Percentiles rank a stretch among this genome's conserved stretches.
These are phyloP conservation scores for Silurus aristotelis DNA, from an alignment of 2,797 vertebrate species.

Conservation along the genomic window DNA sequence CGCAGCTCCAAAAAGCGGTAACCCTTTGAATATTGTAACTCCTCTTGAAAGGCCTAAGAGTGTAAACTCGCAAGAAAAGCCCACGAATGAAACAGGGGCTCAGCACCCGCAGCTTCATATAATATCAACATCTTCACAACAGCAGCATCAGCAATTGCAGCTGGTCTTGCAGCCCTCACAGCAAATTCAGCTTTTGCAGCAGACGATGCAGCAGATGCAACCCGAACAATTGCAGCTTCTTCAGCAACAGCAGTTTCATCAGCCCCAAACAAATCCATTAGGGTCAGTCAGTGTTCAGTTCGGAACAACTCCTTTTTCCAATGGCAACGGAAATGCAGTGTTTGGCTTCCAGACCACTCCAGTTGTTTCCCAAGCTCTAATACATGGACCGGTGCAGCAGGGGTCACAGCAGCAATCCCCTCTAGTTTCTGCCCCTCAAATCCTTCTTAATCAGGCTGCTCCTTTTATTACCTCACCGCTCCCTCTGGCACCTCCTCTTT, in stretches of 20 bases:
- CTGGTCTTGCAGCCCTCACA: constrained; percentile 38
- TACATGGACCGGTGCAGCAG: constrained; percentile 69
- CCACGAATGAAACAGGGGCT: constrained; percentile 53
- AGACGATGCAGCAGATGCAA: constrained; percentile 22
- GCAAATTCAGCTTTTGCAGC: constrained; percentile 48
- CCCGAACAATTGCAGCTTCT: constrained; percentile 60
- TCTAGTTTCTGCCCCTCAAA: constrained; percentile 70
- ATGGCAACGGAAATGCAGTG: constrained; percentile 65
- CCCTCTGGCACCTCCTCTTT: constrained; percentile 68
- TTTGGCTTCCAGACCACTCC: constrained; percentile 74
- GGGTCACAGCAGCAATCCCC: constrained; percentile 67
- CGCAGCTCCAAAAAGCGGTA: constrained; percentile 60
- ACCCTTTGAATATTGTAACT: constrained; percentile 67
- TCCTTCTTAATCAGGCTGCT: constrained; percentile 73
- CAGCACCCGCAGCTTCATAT: constrained; percentile 39
- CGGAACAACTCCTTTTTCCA: constrained; percentile 68
- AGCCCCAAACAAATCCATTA: constrained; percentile 62
- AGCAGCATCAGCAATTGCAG: constrained; percentile 39
- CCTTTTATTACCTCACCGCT: constrained; percentile 73
- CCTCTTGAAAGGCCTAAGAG: constrained; percentile 67
- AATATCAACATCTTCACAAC: constrained; percentile 41
- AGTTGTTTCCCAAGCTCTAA: constrained; percentile 66
- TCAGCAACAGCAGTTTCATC: constrained; percentile 64
- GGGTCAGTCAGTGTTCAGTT: constrained; percentile 71
- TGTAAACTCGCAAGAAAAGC: constrained; percentile 64